Conservation (phyloP, 2,113 vertebrate species). For the Cephalopterus ornatus region DNA sequence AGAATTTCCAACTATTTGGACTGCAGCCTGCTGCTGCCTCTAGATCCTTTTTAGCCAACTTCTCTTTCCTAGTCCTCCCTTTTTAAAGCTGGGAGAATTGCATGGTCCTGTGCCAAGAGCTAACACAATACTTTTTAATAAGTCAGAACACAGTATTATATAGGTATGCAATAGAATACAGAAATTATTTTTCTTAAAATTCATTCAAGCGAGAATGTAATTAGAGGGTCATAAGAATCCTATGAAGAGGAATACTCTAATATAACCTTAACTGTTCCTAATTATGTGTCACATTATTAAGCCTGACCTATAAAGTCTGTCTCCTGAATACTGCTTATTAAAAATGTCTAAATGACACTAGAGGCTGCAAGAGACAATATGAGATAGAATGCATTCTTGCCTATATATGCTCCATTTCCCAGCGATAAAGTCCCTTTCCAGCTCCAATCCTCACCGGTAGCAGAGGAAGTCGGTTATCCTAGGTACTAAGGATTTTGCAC, state of each 20-base stretch:
- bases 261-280: conserved; percentile 31
- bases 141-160: not conserved
- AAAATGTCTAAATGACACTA: not conserved
- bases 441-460: not conserved
- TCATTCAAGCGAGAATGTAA: conserved; percentile 40
- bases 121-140: not conserved
- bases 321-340: not conserved
- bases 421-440: not conserved
- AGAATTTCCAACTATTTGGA: not conserved
- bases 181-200: conserved; percentile 43
- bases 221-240: conserved; percentile 2
- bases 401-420: not conserved
- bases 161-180: not conserved
- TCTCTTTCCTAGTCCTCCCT: not conserved
- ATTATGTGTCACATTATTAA: conserved; percentile 29
- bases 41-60: not conserved
- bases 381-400: not conserved
- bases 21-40: not conserved
- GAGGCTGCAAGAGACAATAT: not conserved
- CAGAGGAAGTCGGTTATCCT: not conserved
- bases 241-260: not conserved
- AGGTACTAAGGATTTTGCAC: not conserved
- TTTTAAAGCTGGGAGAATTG: not conserved
- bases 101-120: not conserved
- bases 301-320: conserved; percentile 14